Conservation (phyloP, 2,797 vertebrate genomes). For the Fundulus diaphanus region DNA sequence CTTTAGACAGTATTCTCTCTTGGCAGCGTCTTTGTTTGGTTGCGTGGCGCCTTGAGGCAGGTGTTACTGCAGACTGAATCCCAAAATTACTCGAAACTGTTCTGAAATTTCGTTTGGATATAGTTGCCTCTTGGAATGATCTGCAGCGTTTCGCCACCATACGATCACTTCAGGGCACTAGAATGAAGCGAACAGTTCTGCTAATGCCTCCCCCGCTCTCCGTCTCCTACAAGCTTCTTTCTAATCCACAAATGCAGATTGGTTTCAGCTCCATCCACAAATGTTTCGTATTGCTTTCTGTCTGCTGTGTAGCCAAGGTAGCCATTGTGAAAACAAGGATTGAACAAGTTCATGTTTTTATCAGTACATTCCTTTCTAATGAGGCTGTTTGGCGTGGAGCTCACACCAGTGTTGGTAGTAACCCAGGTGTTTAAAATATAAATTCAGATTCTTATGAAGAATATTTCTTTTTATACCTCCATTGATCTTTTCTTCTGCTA, state of each 20-base stretch:
- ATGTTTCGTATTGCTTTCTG: conserved; percentile 6
- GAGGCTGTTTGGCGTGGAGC: not conserved
- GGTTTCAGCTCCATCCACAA: conserved; percentile 20
- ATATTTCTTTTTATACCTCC: not conserved
- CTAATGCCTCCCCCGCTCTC: conserved; percentile 36
- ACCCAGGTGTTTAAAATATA: not conserved
- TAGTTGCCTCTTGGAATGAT: conserved; percentile 51
- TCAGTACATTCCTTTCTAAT: not conserved
- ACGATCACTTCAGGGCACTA: conserved; percentile 42
- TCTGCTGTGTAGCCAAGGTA: not conserved
- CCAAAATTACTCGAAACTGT: conserved; percentile 53
- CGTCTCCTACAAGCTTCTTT: conserved; percentile 16
- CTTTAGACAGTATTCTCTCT: conserved; percentile 24
- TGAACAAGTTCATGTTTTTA: not conserved
- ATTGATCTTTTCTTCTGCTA: not conserved
- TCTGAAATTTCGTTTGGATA: conserved; percentile 46
- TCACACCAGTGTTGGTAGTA: not conserved
- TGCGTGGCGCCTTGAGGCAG: conserved; percentile 41
- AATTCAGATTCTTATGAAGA: not conserved
- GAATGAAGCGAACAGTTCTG: conserved; percentile 52
- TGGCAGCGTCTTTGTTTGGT: conserved; percentile 19
- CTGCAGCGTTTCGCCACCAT: conserved; percentile 35
- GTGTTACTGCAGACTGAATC: conserved; percentile 40
- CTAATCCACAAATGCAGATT: conserved; percentile 33
- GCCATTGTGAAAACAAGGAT: conserved; percentile 3